These are phyloP conservation scores for Hydrolagus affinis DNA, from an alignment of 2,113 vertebrate species.

Conservation along the genomic window DNA sequence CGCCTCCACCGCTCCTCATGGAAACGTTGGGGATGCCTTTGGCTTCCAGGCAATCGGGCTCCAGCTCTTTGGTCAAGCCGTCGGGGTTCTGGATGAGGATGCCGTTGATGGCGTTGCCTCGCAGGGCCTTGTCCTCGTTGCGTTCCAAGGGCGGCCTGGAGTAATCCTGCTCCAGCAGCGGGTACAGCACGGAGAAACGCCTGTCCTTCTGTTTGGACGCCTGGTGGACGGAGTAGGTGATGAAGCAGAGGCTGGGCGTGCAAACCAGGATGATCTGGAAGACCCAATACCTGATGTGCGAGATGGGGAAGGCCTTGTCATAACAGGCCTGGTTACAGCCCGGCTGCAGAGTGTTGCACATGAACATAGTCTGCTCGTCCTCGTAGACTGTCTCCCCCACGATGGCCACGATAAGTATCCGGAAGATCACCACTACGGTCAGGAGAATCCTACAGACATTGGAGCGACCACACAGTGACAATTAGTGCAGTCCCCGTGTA, in stretches of 20 bases:
- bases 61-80: conserved; percentile 51
- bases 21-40: conserved; percentile 65
- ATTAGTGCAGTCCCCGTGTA: too few relatives aligned
- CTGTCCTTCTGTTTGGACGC: conserved; percentile 73
- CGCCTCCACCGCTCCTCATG: conserved; percentile 46
- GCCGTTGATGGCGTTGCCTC: conserved; percentile 56
- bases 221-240: conserved; percentile 81
- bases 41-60: conserved; percentile 60
- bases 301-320: conserved; percentile 80
- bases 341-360: conserved; percentile 79
- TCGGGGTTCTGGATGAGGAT: conserved; percentile 61
- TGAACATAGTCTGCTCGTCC: conserved; percentile 82
- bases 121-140: conserved; percentile 47
- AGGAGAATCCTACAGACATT: conserved; percentile 67
- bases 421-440: conserved; percentile 84
- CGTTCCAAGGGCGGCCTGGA: conserved; percentile 35
- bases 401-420: conserved; percentile 81
- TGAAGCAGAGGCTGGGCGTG: conserved; percentile 82
- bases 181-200: conserved; percentile 67
- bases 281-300: conserved; percentile 86
- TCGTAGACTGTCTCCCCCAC: conserved; percentile 83
- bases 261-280: conserved; percentile 87
- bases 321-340: conserved; percentile 86
- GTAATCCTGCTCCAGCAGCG: conserved; percentile 63
- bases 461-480: too few relatives aligned